Percentiles rank a stretch among this genome's conserved stretches.
Conservation (phyloP, 2,797 vertebrate species). For the Hypotaenidia philippensis region DNA sequence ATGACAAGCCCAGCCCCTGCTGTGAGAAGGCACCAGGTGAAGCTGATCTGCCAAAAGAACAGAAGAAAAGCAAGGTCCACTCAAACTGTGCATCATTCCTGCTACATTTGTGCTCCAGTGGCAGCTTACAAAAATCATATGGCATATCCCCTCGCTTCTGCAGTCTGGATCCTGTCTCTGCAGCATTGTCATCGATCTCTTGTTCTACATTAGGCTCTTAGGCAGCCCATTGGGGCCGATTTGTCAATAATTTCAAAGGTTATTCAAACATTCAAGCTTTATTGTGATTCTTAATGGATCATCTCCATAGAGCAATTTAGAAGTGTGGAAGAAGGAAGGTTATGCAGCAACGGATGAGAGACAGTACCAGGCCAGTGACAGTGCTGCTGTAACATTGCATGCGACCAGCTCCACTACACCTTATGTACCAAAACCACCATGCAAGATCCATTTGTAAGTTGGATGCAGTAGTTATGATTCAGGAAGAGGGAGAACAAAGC, state of each 20-base stretch:
- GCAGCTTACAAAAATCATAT: slow-evolving; percentile 12
- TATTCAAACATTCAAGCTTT: slow-evolving; percentile 61
- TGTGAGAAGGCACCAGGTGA: neutral
- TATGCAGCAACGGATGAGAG: neutral
- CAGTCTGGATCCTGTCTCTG: slow-evolving; percentile 60
- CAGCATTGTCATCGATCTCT: slow-evolving; percentile 56
- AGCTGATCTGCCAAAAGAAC: neutral
- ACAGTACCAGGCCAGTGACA: neutral
- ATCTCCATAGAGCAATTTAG: slow-evolving; percentile 52
- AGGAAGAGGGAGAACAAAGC: neutral
- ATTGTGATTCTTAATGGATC: slow-evolving; percentile 66
- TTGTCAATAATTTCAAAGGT: slow-evolving; percentile 73
- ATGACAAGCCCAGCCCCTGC: neutral
- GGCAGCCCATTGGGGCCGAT: neutral
- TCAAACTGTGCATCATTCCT: neutral
- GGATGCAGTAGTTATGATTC: neutral
- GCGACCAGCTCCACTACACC: neutral
- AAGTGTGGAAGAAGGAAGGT: slow-evolving; percentile 43
- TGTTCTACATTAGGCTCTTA: slow-evolving; percentile 31
- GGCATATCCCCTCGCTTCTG: neutral
- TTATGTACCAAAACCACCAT: rapidly evolving
- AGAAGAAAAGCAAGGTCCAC: neutral
- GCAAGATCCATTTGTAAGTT: neutral
- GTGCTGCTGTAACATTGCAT: neutral
- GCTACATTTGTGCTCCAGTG: neutral